Conservation (phyloP, 2,888 invertebrate species). For the Salticus scenicus region DNA sequence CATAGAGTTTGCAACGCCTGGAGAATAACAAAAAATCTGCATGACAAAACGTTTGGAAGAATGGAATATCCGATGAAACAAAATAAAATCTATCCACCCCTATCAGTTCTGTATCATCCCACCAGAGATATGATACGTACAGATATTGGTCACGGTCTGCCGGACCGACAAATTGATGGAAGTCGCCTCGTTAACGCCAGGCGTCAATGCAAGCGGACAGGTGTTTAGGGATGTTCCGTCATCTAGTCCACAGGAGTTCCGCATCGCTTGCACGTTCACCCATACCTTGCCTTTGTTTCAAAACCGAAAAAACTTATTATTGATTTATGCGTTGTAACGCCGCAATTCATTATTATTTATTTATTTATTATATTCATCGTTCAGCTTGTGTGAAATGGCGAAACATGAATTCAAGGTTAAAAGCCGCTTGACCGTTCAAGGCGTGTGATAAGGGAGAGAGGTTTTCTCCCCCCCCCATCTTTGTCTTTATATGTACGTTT, state of each 20-base stretch:
- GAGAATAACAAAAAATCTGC: background rate
- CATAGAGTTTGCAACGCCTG: background rate
- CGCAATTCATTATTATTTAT: background rate
- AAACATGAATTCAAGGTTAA: conserved; percentile 65
- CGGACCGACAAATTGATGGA: conserved; percentile 57
- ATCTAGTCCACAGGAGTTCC: conserved; percentile 34
- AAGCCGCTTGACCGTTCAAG: conserved; percentile 64
- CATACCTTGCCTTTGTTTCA: conserved; percentile 47
- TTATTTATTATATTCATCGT: conserved; percentile 11
- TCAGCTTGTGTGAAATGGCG: background rate
- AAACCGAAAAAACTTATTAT: conserved; percentile 26
- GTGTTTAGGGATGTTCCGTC: conserved; percentile 33
- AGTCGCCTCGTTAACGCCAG: conserved; percentile 50
- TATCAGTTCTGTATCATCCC: conserved; percentile 7
- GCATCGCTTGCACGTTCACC: conserved; percentile 21
- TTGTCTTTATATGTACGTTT: no score
- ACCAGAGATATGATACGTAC: conserved; percentile 6
- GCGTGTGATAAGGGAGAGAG: background rate
- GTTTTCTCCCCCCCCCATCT: no score
- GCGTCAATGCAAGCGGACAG: conserved; percentile 51
- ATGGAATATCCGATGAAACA: background rate
- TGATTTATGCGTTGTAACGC: conserved; percentile 57
- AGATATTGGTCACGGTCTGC: conserved; percentile 65
- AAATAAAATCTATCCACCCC: background rate
- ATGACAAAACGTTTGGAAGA: conserved; percentile 10